Conservation (phyloP, 1,140 invertebrate genomes). For the Mactra quadrangularis region DNA sequence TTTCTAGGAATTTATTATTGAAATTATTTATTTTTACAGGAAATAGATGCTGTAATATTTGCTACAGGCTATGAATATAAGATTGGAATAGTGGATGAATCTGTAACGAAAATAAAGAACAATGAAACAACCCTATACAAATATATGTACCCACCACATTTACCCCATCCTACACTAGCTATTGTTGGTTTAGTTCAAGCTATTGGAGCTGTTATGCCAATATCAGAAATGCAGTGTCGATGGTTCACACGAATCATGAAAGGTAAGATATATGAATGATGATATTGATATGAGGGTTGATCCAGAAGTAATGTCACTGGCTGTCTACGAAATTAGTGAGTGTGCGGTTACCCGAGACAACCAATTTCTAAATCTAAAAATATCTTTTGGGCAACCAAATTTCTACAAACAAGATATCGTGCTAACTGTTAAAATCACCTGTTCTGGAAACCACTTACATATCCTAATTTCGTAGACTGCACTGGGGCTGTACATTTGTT, state of each 20-base stretch:
- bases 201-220: slow-evolving; percentile 85
- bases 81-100: slow-evolving; percentile 76
- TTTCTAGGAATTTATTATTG: no score
- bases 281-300: not conserved
- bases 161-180: slow-evolving; percentile 82
- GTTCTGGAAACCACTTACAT: no score
- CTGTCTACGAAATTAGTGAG: no score
- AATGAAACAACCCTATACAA: slow-evolving; percentile 85
- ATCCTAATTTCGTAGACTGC: no score
- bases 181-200: slow-evolving; percentile 86
- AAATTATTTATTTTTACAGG: slow-evolving; percentile 58
- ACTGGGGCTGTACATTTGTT: no score
- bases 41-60: slow-evolving; percentile 80
- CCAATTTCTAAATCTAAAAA: no score
- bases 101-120: slow-evolving; percentile 66
- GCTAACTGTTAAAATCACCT: no score
- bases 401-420: no score
- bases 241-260: slow-evolving; percentile 79
- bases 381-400: no score
- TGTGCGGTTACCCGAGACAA: no score
- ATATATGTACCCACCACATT: slow-evolving; percentile 84
- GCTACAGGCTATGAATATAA: slow-evolving; percentile 82
- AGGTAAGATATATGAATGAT: slow-evolving; percentile 60
- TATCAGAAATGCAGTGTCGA: slow-evolving; percentile 85
- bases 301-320: no score